phyloP scores from a whole-genome alignment of 2,797 vertebrate genomes.

The Anolis apletophallus region DNA sequence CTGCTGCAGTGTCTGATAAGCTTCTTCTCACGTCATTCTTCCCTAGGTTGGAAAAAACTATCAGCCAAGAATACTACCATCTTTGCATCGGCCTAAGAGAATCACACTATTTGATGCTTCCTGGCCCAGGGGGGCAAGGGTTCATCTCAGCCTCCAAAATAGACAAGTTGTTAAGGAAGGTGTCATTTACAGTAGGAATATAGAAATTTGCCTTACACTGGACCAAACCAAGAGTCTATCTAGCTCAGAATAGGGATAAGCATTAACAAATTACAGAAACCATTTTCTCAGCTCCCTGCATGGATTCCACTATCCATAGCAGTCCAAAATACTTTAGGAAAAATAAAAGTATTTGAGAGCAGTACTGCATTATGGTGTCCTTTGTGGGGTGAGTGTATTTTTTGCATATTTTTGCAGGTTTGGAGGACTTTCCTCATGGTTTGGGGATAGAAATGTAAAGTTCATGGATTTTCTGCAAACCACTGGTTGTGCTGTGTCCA shows the following conservation, averaged over 20 bases:
- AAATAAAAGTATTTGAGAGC: too few relatives aligned
- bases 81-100: background rate
- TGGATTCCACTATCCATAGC: too few relatives aligned
- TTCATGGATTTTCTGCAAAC: too few relatives aligned
- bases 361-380: too few relatives aligned
- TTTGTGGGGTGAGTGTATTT: too few relatives aligned
- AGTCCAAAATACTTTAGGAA: too few relatives aligned
- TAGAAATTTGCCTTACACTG: background rate
- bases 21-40: background rate
- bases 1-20: slow-evolving; percentile 7
- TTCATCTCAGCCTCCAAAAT: background rate
- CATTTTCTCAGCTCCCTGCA: too few relatives aligned
- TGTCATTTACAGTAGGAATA: background rate
- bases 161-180: background rate
- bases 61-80: background rate
- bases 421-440: too few relatives aligned
- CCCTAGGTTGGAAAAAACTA: background rate
- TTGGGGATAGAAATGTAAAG: too few relatives aligned
- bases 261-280: too few relatives aligned
- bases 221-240: background rate
- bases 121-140: background rate
- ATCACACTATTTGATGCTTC: background rate
- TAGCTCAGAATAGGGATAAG: background rate
- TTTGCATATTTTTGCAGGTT: too few relatives aligned
- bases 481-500: too few relatives aligned